Conservation (phyloP, 1,140 invertebrate genomes). For the Latrodectus geometricus region DNA sequence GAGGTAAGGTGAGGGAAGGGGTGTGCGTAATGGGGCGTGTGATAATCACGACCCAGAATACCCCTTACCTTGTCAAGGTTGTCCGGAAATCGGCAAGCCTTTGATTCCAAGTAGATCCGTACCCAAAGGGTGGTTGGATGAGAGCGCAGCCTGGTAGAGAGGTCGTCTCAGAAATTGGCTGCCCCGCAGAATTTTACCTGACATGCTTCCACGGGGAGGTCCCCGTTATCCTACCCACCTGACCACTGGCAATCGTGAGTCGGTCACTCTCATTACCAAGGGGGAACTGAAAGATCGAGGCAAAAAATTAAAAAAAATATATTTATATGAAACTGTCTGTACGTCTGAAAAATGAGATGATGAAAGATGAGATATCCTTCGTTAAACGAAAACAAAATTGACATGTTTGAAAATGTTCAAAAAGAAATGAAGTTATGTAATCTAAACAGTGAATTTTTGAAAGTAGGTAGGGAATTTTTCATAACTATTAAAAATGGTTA, state of each 20-base stretch:
- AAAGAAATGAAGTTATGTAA: no score
- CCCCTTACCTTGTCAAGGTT: conserved; percentile 41
- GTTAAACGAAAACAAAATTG: no score
- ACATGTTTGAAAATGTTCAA: no score
- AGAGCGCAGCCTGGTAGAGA: neutral
- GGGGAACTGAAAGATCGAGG: neutral
- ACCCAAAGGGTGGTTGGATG: conserved; percentile 14
- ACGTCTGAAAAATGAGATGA: no score
- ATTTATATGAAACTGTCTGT: no score
- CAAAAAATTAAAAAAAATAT: no score
- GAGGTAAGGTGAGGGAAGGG: neutral
- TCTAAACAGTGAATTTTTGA: no score
- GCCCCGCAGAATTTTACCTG: conserved; percentile 41
- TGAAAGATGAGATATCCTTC: no score
- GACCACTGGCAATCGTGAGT: conserved; percentile 19
- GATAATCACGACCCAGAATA: conserved; percentile 42
- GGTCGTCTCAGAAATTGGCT: conserved; percentile 17
- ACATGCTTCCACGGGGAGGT: conserved; percentile 17
- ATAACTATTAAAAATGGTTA: no score
- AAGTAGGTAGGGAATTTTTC: no score
- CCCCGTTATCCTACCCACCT: neutral
- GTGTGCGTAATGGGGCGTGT: conserved; percentile 15
- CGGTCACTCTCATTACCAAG: conserved; percentile 16
- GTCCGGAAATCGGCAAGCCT: conserved; percentile 40
- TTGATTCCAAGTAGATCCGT: conserved; percentile 15